Evolutionary conservation across 2,797 vertebrate species (phyloP).

Genomic region (Lepus townsendii): DNA sequence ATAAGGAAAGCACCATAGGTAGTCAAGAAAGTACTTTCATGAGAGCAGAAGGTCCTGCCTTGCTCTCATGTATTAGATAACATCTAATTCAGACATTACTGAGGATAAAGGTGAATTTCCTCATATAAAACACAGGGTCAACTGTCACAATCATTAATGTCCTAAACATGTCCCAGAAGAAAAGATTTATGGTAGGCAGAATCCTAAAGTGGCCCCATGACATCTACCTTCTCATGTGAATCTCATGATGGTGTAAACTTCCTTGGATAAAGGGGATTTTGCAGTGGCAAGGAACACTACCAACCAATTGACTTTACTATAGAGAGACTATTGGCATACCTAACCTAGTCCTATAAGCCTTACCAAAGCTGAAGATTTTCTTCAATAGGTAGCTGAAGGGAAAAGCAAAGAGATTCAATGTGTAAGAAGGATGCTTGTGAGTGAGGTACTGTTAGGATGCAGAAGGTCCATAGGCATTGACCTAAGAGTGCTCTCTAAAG

Average conservation of each 20-base stretch:
- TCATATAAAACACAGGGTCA: neutral
- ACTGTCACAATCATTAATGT: neutral
- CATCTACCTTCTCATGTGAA: neutral
- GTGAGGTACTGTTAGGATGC: neutral
- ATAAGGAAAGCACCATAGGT: neutral
- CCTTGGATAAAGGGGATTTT: neutral
- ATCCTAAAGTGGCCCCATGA: neutral
- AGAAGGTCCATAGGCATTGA: neutral
- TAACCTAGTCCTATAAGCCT: neutral
- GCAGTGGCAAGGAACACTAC: neutral
- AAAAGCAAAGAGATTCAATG: constrained; percentile 2
- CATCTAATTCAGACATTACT: neutral
- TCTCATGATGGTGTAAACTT: neutral
- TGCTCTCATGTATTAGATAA: neutral
- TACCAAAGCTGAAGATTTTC: neutral
- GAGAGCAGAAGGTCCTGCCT: neutral
- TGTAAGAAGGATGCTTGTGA: neutral
- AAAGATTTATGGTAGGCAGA: neutral
- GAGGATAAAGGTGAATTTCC: neutral
- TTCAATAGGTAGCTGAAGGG: neutral
- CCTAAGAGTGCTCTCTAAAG: neutral
- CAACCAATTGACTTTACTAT: neutral
- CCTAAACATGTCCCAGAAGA: neutral
- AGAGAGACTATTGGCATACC: neutral
- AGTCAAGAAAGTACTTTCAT: neutral